A percentile compares a stretch with the other conserved stretches of the same genome.
Evolutionary conservation across 37 sponge, comb jelly and placozoan species (phyloP).

Genomic region (Halisarca cf. caerulea): DNA sequence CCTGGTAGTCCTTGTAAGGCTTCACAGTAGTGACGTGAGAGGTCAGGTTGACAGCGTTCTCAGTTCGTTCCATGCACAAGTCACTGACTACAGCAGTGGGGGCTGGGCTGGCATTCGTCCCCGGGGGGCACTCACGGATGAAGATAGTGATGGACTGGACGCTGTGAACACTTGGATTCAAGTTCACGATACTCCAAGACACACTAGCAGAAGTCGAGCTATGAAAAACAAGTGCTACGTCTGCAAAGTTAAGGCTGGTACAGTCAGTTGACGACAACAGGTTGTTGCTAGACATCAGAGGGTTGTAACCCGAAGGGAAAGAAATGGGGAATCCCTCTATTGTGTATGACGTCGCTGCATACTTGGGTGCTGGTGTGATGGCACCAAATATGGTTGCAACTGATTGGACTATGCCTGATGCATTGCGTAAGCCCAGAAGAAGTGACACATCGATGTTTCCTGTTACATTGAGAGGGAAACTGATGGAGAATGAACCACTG

Average conservation of each 20-base stretch:
- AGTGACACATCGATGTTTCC: slow-evolving; percentile 51
- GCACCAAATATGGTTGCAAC: slow-evolving; percentile 42
- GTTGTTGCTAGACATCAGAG: slow-evolving; percentile 25
- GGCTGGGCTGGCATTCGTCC: not conserved
- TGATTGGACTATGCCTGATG: slow-evolving; percentile 4
- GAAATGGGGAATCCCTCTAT: not conserved
- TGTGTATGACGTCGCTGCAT: slow-evolving; percentile 8
- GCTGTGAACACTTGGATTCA: slow-evolving; percentile 8
- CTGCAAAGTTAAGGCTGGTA: slow-evolving; percentile 32
- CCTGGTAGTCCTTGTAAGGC: slow-evolving; percentile 9
- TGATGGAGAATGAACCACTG: slow-evolving; percentile 13
- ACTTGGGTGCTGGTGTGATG: slow-evolving; percentile 18
- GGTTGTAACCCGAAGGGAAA: slow-evolving; percentile 52
- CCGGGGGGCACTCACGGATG: not conserved
- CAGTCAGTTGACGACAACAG: slow-evolving; percentile 45
- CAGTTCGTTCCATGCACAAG: not conserved
- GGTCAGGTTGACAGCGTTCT: not conserved
- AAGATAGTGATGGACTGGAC: slow-evolving; percentile 6
- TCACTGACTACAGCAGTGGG: too few species aligned
- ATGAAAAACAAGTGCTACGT: slow-evolving; percentile 16
- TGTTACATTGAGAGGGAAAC: not conserved
- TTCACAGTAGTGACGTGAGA: too few species aligned
- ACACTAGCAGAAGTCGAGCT: slow-evolving; percentile 41
- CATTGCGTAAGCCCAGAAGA: slow-evolving; percentile 42
- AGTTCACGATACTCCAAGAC: slow-evolving; percentile 39